Base-by-base conservation (phyloP, 53 echinoderm and acorn worm genomes). In the Holothuria leucospilota region DNA sequence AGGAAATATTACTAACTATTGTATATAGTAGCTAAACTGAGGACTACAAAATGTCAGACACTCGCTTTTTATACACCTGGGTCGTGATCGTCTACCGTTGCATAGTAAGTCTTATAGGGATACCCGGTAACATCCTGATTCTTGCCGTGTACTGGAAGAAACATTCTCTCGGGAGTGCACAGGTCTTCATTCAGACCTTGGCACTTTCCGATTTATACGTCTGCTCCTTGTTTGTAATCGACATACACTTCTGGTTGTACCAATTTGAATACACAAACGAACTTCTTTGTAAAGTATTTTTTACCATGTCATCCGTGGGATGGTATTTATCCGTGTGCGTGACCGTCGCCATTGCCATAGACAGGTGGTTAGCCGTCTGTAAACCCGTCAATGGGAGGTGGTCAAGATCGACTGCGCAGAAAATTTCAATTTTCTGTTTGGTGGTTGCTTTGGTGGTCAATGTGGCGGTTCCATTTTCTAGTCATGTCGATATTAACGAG, bases 331-430 rank as follows among this genome's bases (percentile, higher is more conserved):
- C 82, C 6, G 39, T 82, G 21, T 63, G 15, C 8, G 6, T 82
- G n/a, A 82, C 82, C 20, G 64, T 82, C 63, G 39, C 82, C 0
- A 82, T 82, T 24, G 82, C 82, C 24, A 28, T 39, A 10, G 82
- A 82, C 41, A 62, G 82, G 39, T 82, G 62, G 30, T 13, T 82
- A 64, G 64, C 82, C 2, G 82, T 82, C 49, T 34, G 39, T 23
- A 82, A 82, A 10, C 63, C 82, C 10, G 63, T 82, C 82, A 64
- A 82, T 21, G 82, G 82, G 13, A 62, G 82, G 20, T 82, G 82
- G 82, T 82, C 82, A 29, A 21, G 82, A 39, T 20, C 9, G 41
- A 82, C 61, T 34, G 82, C 82, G 6, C 63, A 82, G 82, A 64
- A 38, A 39, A 15, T 82, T 38, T 62, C 63, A 9, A 21, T 62